Evolutionary conservation across 2,113 vertebrate genomes (phyloP).

Genomic region (Leuciscus idus): DNA sequence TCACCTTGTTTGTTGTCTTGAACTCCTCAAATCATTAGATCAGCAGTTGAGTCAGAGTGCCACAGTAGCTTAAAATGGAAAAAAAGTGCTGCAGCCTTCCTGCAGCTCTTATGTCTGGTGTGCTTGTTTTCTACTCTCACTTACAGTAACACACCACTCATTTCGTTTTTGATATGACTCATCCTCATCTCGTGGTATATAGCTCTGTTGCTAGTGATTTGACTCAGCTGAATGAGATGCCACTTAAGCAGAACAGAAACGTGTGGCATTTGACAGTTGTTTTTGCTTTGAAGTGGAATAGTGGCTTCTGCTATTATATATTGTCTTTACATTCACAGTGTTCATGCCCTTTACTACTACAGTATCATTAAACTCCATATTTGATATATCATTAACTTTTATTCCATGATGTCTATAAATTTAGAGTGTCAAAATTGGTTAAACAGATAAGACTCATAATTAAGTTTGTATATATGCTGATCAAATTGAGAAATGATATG

Average conservation of each 20-base stretch:
- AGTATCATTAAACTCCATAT: too few species aligned
- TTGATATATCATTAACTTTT: background rate
- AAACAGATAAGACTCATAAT: too few species aligned
- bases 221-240: background rate
- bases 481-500: too few species aligned
- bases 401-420: background rate
- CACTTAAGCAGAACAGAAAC: background rate
- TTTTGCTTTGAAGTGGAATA: background rate
- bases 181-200: background rate
- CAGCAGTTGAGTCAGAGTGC: background rate
- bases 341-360: too few species aligned
- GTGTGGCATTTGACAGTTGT: background rate
- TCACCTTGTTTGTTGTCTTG: background rate
- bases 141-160: slow-evolving; percentile 4
- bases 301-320: background rate
- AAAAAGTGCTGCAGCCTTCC: background rate
- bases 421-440: too few species aligned
- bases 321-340: background rate
- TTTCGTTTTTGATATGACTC: slow-evolving; percentile 6
- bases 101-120: background rate
- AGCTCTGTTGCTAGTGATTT: background rate
- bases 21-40: background rate
- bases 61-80: background rate
- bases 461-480: too few species aligned
- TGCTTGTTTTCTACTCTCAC: slow-evolving; percentile 8